Conservation (phyloP, 2,797 vertebrate species). For the Labroides dimidiatus region DNA sequence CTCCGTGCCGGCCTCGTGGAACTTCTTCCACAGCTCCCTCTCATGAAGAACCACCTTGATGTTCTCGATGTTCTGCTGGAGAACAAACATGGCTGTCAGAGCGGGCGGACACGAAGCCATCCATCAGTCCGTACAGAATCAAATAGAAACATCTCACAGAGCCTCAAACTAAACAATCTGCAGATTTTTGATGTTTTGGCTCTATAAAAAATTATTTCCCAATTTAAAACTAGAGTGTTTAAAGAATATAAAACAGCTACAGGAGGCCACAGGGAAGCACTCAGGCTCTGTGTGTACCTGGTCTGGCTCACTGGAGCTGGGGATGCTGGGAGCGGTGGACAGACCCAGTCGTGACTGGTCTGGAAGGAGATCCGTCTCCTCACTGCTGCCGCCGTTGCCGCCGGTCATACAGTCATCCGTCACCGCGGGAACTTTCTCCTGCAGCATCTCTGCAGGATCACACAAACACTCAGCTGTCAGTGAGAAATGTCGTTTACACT, state of each 20-base stretch:
- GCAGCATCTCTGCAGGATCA: conserved; percentile 93
- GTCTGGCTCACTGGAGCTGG: conserved; percentile 87
- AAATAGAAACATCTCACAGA: background rate
- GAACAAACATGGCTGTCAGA: background rate
- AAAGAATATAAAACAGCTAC: background rate
- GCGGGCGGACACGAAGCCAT: background rate
- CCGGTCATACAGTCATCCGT: conserved; percentile 89
- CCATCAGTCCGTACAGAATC: background rate
- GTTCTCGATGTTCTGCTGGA: conserved; percentile 92
- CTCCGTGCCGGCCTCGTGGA: conserved; percentile 96
- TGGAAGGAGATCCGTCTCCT: conserved; percentile 83
- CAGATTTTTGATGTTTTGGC: background rate
- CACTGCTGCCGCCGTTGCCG: conserved; percentile 70
- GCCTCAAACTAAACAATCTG: background rate
- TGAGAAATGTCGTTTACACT: background rate
- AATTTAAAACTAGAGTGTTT: background rate
- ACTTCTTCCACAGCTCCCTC: conserved; percentile 98
- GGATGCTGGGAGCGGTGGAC: conserved; percentile 85
- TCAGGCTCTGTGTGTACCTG: conserved; percentile 82
- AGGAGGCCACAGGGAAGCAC: background rate
- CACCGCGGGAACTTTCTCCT: conserved; percentile 94
- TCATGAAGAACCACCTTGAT: conserved; percentile 97
- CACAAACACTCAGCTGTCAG: conserved; percentile 59
- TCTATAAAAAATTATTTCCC: too few species aligned
- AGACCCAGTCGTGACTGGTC: conserved; percentile 85